Evolutionary conservation across 2,113 vertebrate genomes (phyloP), one percentile per base, ranked within the genome.

Genomic region (Upupa epops): DNA sequence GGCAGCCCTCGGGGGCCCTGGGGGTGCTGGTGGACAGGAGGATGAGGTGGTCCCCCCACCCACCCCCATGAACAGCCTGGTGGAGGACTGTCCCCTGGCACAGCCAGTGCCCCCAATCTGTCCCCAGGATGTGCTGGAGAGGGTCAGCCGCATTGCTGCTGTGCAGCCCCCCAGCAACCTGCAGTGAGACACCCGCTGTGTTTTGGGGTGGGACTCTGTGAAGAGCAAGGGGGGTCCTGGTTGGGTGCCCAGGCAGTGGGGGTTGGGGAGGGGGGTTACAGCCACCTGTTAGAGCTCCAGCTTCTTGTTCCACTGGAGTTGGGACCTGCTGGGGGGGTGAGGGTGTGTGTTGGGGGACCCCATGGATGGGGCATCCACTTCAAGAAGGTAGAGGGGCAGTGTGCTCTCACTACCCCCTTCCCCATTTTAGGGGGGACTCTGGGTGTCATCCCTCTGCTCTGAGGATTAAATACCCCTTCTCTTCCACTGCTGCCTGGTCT

Each of bases 11-110:
- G 85, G 8, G 93, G 97, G 21, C 17, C 91, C 19, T 10, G 84
- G 70, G 1, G 26, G 54, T 5, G 26, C 59, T 0, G 45, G 49
- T 8, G 90, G 58, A 4, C 21, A 51, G 0, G 98, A 98, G 36
- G 98, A 98, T 7, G 98, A 98, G 54, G 91, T 87, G 16, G 88
- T 51, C 5, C 95, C 98, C 2, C 99, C 99, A 0, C 99, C 99
- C 3, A 99, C 99, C 0, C 99, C 99, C 1, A 98, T 99, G 98
- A 99, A 99, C 98, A 99, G 99, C 93, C 97, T 99, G 96, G 99
- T 99, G 73, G 99, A 99, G 6, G 99, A 99, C 29, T 98, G 99
- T 68, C 99, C 99, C 0, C 97, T 99, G 59, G 98, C 99, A 2
- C 97, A 93, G 36, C 98, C 98, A 0, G 97, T 98, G 79, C 99